These are phyloP conservation scores for Brachionichthys hirsutus DNA, from an alignment of 2,113 vertebrate species.

Conservation along the genomic window DNA sequence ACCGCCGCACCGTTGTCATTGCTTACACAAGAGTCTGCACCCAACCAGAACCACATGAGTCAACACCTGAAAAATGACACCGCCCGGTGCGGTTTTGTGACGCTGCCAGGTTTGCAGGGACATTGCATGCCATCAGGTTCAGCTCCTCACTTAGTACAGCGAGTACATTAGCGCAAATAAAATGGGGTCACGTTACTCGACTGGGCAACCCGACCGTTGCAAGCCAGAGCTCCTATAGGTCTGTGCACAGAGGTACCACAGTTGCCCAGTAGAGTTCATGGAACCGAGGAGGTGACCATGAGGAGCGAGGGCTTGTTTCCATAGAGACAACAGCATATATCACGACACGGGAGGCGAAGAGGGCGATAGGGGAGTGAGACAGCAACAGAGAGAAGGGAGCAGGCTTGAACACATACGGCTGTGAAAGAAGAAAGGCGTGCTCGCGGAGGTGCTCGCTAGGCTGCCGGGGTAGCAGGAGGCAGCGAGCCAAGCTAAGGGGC, in stretches of 20 bases:
- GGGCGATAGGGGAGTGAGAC: slow-evolving; percentile 54
- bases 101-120: slow-evolving; percentile 7
- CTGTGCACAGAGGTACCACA: slow-evolving; percentile 61
- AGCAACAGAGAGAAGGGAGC: slow-evolving; percentile 55
- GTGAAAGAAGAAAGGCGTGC: slow-evolving; percentile 60
- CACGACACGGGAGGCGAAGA: slow-evolving; percentile 65
- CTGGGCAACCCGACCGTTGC: slow-evolving; percentile 69
- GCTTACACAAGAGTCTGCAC: not conserved
- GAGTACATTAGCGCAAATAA: slow-evolving; percentile 55
- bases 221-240: slow-evolving; percentile 72
- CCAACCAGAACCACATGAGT: not conserved
- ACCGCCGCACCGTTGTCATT: not conserved
- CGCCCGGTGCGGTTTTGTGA: slow-evolving; percentile 32
- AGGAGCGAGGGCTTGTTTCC: slow-evolving; percentile 66
- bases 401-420: slow-evolving; percentile 62
- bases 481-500: slow-evolving; percentile 47
- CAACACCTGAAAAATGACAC: slow-evolving; percentile 11
- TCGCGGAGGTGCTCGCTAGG: slow-evolving; percentile 61
- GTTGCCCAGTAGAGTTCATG: slow-evolving; percentile 71
- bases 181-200: slow-evolving; percentile 66
- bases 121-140: slow-evolving; percentile 32
- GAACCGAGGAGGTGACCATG: slow-evolving; percentile 66
- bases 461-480: slow-evolving; percentile 65
- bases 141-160: slow-evolving; percentile 33
- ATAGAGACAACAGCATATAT: slow-evolving; percentile 80